Evolutionary conservation across 2,888 invertebrate species (phyloP), one percentile per base, ranked within the genome.

Genomic region (Metacarcinus magister): DNA sequence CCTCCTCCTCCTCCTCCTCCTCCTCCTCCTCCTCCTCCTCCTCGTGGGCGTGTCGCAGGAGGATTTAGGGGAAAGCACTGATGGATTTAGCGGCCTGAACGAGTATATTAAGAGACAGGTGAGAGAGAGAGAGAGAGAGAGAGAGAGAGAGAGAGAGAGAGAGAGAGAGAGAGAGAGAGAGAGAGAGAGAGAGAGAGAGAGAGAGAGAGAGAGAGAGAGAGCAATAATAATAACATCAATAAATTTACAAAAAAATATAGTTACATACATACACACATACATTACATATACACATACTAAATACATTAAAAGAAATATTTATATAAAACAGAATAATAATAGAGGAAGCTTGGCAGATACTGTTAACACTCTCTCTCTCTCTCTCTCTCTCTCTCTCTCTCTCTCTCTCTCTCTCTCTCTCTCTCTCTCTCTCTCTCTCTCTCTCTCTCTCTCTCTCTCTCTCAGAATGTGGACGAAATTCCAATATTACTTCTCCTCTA

Each of bases 91-190:
- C 4, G 82, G 82, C 32, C 0, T 82, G 82, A 32, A 82, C 32
- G 32, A 82, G 82, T 82, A 32, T 4, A 82, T 82, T 32, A 82
- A 32, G 32, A 82, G 32, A 10, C 32, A 28, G 32, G 82, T 28
- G 28, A 82, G 82, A 82, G 82, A 28, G 82, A 82, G 82, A 82
- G 82, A 82, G 82, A 82, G 82, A 82, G 82, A 82, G 82, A 82
- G 91, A 91, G 46, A 43, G 46, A 43, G 91, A 91, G 91, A 91
- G 91, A 91, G 91, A 91, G 91, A 91, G 91, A 91, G 91, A 91
- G 91, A 91, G 91, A 91, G 91, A 91, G 91, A 91, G 91, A 91
- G 91, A 91, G 44, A 44, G 91, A 91, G 44, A 44, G 44, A 23
- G 44, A 91, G 91, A 91, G 39, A 91, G 91, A 43, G 44, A 91